These are phyloP conservation scores for Phymatocera aterrima DNA, from an alignment of 2,888 invertebrate species.

Conservation along the genomic window DNA sequence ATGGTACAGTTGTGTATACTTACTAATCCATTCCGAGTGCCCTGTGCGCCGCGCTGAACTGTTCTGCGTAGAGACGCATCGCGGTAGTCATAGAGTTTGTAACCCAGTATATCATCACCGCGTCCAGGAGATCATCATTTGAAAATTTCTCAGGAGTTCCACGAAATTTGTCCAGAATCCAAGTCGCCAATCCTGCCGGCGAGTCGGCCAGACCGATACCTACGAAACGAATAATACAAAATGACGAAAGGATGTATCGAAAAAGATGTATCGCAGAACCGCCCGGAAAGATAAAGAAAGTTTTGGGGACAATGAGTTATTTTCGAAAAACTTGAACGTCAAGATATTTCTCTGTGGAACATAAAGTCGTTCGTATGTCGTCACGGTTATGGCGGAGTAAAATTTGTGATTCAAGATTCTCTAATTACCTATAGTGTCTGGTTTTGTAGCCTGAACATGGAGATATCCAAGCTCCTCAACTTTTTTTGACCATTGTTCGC, in stretches of 20 bases:
- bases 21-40: conserved; percentile 71
- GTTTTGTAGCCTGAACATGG: conserved; percentile 83
- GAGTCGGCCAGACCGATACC: conserved; percentile 85
- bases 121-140: conserved; percentile 75
- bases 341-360: too few relatives aligned
- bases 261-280: too few relatives aligned
- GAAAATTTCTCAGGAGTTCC: conserved; percentile 79
- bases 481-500: conserved; percentile 49
- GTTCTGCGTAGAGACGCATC: conserved; percentile 81
- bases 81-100: conserved; percentile 76
- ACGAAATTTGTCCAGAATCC: conserved; percentile 92
- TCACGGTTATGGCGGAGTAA: too few relatives aligned
- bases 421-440: conserved; percentile 86
- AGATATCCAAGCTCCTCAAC: conserved; percentile 70
- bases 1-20: too few relatives aligned
- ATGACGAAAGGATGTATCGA: too few relatives aligned
- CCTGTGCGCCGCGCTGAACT: conserved; percentile 70
- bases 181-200: conserved; percentile 91
- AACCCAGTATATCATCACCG: conserved; percentile 78
- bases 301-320: too few relatives aligned
- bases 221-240: too few relatives aligned
- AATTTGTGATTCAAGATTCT: too few relatives aligned
- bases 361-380: too few relatives aligned
- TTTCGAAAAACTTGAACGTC: too few relatives aligned
- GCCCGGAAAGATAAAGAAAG: too few relatives aligned